Base-by-base conservation (phyloP, 2,888 invertebrate genomes). In the Lordiphosa fenestrarum region DNA sequence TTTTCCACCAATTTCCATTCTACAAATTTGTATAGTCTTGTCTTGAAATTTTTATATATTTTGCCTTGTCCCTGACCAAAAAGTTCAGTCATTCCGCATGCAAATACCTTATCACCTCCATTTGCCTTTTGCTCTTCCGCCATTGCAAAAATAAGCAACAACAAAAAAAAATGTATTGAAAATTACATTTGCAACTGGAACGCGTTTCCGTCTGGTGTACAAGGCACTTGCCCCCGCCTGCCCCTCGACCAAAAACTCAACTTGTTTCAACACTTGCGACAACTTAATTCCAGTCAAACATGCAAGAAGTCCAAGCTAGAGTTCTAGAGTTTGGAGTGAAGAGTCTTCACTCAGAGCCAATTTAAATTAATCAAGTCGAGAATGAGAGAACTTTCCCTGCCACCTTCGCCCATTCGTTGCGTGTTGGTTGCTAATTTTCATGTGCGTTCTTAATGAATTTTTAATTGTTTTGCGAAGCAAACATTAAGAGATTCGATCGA, bases 201-300 rank as follows among this genome's bases (percentile, higher is more conserved):
- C 83, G 71, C 71, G 66, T 73, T 84, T 83, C 81, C 86, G 74
- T 71, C 64, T 66, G 51, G 56, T 81, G 64, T 62, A 40, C 51
- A 57, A 35, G 12, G 53, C 23, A 12, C 54, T 21, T 35, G 42
- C 42, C 52, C 15, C 36, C 25, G 50, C 56, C 56, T 56, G 55
- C 46, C 15, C 9, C 38, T 30, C 47, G 37, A 25, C 6, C 2
- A 30, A 30, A 23, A 30, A 30, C 3, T 30, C 41, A 52, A 47
- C 47, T 63, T 56, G 50, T 56, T 51, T 64, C 65, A 71, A 80
- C 68, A 77, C 68, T 69, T 66, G 73, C 72, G 82, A 86, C 86
- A 85, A 86, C 86, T 85, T 84, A 84, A 85, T 84, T 84, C 71
- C 71, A 56, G 53, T 51, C 39, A 51, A 56, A 70, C 86, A 84